These are phyloP conservation scores for Zaprionus nigranus DNA, from an alignment of 1,140 invertebrate species.

Conservation along the genomic window DNA sequence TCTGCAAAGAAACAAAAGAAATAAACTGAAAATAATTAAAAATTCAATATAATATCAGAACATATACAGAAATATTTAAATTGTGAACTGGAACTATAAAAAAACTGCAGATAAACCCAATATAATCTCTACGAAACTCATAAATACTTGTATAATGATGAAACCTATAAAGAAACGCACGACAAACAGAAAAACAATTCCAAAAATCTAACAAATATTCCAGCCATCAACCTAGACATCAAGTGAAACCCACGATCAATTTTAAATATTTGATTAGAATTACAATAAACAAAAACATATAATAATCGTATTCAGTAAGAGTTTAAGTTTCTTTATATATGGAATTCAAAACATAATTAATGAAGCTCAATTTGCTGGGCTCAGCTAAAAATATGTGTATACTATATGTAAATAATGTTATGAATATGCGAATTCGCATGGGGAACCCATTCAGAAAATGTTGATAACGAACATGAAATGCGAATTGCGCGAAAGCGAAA, in stretches of 20 bases:
- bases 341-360: neutral
- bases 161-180: neutral
- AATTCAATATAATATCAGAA: too few relatives aligned
- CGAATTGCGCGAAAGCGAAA: neutral
- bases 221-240: neutral
- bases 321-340: neutral
- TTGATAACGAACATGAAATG: slow-evolving; percentile 19
- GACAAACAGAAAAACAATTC: neutral
- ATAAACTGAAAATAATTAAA: too few relatives aligned
- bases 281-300: too few relatives aligned
- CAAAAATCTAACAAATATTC: neutral
- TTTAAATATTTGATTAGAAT: slow-evolving; percentile 11
- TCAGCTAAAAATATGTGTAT: slow-evolving; percentile 36
- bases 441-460: slow-evolving; percentile 29
- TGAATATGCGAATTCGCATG: slow-evolving; percentile 16
- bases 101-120: too few relatives aligned
- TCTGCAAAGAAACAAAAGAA: too few relatives aligned
- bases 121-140: neutral
- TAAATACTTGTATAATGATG: neutral
- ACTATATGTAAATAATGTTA: slow-evolving; percentile 14
- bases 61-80: too few relatives aligned
- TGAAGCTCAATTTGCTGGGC: neutral
- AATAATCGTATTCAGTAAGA: neutral
- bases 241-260: neutral
- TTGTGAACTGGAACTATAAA: too few relatives aligned